Percentiles rank a stretch among this genome's conserved stretches.
phyloP scores from a whole-genome alignment of 2,888 invertebrate species.

The Andrena minutula region DNA sequence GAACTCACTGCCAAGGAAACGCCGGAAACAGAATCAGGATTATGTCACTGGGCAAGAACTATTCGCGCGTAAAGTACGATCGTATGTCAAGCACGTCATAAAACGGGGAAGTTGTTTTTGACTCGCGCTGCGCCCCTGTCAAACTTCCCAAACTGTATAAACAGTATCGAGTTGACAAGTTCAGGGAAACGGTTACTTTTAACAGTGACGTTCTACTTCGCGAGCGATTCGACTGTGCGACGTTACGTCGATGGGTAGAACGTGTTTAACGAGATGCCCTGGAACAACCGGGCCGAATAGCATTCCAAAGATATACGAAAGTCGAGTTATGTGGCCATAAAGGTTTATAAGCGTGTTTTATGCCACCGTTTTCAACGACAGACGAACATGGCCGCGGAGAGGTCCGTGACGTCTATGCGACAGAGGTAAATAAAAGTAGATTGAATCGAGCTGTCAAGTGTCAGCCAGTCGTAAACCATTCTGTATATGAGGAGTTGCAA shows the following conservation, averaged over 20 bases:
- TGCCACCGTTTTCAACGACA: neutral
- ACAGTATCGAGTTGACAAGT: neutral
- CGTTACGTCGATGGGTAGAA: neutral
- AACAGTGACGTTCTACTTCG: neutral
- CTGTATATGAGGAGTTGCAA: no score
- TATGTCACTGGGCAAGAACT: neutral
- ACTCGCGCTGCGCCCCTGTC: neutral
- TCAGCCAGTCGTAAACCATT: no score
- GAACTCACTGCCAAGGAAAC: neutral
- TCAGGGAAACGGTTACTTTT: neutral
- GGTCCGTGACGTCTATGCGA: neutral
- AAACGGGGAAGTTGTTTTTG: constrained; percentile 23
- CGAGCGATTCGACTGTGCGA: neutral
- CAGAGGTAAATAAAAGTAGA: neutral
- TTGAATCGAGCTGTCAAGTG: neutral
- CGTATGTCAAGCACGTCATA: constrained; percentile 8
- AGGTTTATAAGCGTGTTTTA: constrained; percentile 22
- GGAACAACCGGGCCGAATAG: neutral
- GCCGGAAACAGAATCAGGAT: neutral
- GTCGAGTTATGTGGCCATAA: constrained; percentile 9
- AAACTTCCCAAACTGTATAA: neutral
- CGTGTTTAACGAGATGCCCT: neutral
- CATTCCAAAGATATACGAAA: neutral
- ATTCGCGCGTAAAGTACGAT: neutral
- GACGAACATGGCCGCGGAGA: neutral